A percentile compares a stretch with the other conserved stretches of the same genome.
phyloP scores from a whole-genome alignment of 2,797 vertebrate genomes.

The Psittacula echo region DNA sequence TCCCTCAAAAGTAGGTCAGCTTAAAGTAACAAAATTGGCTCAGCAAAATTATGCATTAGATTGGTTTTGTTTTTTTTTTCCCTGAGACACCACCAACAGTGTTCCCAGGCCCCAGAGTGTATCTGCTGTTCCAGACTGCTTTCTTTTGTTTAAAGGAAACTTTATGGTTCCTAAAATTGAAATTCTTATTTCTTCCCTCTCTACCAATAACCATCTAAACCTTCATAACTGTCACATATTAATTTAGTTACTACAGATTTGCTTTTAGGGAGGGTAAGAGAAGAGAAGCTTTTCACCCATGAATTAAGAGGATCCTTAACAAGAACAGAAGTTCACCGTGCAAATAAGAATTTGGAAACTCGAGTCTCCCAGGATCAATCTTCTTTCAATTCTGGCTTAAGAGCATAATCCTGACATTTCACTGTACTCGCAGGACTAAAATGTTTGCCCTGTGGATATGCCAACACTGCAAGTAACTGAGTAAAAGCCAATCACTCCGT shows the following conservation, averaged over 20 bases:
- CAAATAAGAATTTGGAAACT: not conserved
- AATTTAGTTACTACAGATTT: not conserved
- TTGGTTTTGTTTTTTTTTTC: not conserved
- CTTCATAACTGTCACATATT: not conserved
- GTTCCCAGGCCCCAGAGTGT: rapidly evolving
- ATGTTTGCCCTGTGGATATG: not conserved
- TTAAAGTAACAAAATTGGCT: not conserved
- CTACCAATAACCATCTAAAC: not conserved
- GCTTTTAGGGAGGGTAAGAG: not conserved
- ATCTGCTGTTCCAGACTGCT: not conserved
- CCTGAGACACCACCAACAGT: not conserved
- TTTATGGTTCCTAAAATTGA: not conserved
- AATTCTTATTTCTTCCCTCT: not conserved
- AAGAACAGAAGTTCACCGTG: not conserved
- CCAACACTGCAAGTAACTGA: not conserved
- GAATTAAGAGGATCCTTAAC: not conserved
- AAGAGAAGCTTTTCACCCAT: not conserved
- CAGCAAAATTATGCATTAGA: not conserved
- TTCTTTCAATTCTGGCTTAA: not conserved
- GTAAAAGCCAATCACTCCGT: not conserved
- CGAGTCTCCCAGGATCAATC: not conserved
- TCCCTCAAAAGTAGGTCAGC: not conserved
- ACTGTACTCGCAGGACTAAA: not conserved
- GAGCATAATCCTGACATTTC: not conserved
- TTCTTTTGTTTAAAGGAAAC: not conserved